Base-by-base conservation (phyloP, 2,113 vertebrate species). In the Rhynchomys soricoides region DNA sequence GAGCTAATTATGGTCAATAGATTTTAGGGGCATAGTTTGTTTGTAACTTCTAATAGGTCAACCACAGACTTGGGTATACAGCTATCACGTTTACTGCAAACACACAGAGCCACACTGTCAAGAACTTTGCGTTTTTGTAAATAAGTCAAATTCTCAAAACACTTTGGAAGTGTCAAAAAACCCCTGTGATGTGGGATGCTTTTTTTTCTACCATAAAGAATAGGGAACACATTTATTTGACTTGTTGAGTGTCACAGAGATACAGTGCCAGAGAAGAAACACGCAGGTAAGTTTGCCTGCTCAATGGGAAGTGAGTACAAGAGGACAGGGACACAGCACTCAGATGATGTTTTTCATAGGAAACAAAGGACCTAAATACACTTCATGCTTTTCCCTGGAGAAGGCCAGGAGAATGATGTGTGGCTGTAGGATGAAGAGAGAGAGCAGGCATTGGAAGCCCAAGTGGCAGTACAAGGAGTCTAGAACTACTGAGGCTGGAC, bases 121-220 rank as follows among this genome's bases (percentile, higher is more conserved):
- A 85, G 70, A 34, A 87, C 52, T 55, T 81, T 34, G 52, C 29
- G 3, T 68, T 59, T 45, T 73, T 11, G 29, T 59, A 40, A 86
- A 86, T 4, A 24, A 59, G 16, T 50, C 43, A 78, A 43, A 21
- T 87, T 91, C 92, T 94, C 78, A 86, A 89, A 96, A 94, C 17
- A 59, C 48, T 34, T 91, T 37, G 34, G 57, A 55, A 78, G 62
- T 24, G 90, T 88, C 75, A 71, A 29, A 91, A 89, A 40, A 73
- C 59, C 40, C 75, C 64, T 94, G 12, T 86, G 86, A 95, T 91
- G 37, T 71, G 21, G 87, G 59, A 94, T 52, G n/a, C 82, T 83
- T 93, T 93, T 86, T 86, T 12, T 77, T 79, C 83, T 78, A 31
- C 24, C 37, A 73, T 66, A 17, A 70, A 71, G n/a, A 34, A 50